A percentile compares a stretch with the other conserved stretches of the same genome.
phyloP scores from a whole-genome alignment of 2,888 invertebrate species.

The Stenodema calcarata region DNA sequence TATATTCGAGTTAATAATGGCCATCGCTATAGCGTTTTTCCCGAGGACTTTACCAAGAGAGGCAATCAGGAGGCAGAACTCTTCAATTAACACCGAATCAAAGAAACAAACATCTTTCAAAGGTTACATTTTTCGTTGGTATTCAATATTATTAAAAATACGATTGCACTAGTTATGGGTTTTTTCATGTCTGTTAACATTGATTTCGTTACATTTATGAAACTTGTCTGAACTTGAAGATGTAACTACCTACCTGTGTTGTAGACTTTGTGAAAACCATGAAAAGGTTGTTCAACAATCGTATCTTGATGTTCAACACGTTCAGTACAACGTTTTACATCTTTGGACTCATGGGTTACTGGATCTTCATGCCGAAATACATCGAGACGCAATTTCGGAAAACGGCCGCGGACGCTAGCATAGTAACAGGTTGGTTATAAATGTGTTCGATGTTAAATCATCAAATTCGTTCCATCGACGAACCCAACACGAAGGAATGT shows the following conservation, averaged over 20 bases:
- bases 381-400: conserved; percentile 65
- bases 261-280: conserved; percentile 59
- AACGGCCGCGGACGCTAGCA: conserved; percentile 63
- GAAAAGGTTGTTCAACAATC: conserved; percentile 61
- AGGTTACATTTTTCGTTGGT: not conserved
- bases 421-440: conserved; percentile 63
- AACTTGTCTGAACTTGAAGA: no score
- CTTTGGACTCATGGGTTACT: conserved; percentile 63
- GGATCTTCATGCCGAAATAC: conserved; percentile 66
- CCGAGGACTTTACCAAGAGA: conserved; percentile 61
- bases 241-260: not conserved
- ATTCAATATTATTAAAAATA: no score
- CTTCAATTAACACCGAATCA: not conserved
- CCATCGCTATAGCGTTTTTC: conserved; percentile 61
- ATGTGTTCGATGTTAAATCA: not conserved
- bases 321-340: conserved; percentile 63
- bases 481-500: no score
- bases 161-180: no score
- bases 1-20: conserved; percentile 57
- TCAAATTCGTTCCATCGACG: no score
- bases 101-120: not conserved
- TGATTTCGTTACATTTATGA: no score
- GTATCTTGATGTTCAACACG: conserved; percentile 62
- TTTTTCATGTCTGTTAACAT: no score
- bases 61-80: conserved; percentile 30